A percentile compares a stretch with the other conserved stretches of the same genome.
phyloP scores from a whole-genome alignment of 2,888 invertebrate genomes.

The Cacoxenus indagator region DNA sequence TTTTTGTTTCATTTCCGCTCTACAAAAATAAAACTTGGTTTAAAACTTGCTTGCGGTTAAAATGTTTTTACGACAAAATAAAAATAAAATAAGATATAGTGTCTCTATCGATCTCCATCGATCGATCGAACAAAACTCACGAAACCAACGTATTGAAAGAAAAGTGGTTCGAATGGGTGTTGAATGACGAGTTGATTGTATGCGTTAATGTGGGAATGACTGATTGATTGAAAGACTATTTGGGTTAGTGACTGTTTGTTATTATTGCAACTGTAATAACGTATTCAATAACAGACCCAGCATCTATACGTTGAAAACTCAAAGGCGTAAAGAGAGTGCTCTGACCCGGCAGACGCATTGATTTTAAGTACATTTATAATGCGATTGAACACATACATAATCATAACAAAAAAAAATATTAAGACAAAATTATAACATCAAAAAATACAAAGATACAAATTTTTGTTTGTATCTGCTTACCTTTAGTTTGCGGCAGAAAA shows the following conservation, averaged over 20 bases:
- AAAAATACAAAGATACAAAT: no score
- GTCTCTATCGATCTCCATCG: background rate
- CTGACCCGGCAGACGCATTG: no score
- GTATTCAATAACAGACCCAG: background rate
- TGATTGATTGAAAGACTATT: background rate
- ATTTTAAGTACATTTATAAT: no score
- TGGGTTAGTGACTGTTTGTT: background rate
- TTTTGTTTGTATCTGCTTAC: no score
- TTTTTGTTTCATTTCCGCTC: slow-evolving; percentile 1
- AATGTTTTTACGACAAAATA: background rate
- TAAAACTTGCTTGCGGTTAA: background rate
- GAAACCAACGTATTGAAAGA: background rate
- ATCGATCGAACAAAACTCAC: no score
- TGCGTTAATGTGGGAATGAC: background rate
- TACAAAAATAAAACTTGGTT: background rate
- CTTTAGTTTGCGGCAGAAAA: no score
- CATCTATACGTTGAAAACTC: no score
- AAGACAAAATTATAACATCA: no score
- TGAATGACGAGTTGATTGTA: background rate
- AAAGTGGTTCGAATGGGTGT: background rate
- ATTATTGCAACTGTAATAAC: background rate
- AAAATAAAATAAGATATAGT: background rate
- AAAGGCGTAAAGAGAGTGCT: no score
- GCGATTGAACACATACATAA: no score
- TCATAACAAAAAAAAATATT: no score